phyloP scores from a whole-genome alignment of 2,113 vertebrate species.

The Fulmarus glacialis region DNA sequence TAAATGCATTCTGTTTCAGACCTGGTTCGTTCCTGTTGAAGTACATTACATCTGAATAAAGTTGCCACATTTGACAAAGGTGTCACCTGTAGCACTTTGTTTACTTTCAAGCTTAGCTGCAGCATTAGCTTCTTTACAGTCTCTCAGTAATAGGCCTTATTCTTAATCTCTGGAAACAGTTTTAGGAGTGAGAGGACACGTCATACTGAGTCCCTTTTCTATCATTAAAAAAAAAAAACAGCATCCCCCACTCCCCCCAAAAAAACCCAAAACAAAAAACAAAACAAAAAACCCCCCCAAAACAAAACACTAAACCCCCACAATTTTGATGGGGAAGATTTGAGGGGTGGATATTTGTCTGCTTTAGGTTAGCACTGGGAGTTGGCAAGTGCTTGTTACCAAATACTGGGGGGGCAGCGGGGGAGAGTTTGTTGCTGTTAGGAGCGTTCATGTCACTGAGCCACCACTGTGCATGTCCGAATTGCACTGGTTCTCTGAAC shows the following conservation, averaged over 20 bases:
- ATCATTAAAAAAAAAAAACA: background rate
- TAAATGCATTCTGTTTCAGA: background rate
- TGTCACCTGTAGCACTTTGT: conserved; percentile 40
- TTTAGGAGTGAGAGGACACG: background rate
- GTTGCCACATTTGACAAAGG: background rate
- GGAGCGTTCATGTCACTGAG: accelerated
- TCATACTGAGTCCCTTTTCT: background rate
- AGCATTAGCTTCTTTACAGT: background rate
- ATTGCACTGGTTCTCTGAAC: background rate
- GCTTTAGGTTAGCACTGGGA: background rate
- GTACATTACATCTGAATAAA: accelerated
- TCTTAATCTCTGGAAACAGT: background rate
- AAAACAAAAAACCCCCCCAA: too few species aligned
- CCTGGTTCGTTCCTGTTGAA: background rate
- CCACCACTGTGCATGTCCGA: background rate
- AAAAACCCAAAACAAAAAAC: background rate
- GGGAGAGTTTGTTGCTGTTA: background rate
- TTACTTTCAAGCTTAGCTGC: background rate
- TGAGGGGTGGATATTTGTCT: accelerated
- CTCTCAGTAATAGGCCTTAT: background rate
- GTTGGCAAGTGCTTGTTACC: background rate
- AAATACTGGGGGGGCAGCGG: too few species aligned
- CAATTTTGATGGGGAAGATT: background rate
- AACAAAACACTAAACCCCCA: accelerated
- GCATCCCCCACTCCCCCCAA: too few species aligned